Evolutionary conservation across 2,113 vertebrate genomes (phyloP), one percentile per base, ranked within the genome.

Genomic region (Corythornis cristatus): DNA sequence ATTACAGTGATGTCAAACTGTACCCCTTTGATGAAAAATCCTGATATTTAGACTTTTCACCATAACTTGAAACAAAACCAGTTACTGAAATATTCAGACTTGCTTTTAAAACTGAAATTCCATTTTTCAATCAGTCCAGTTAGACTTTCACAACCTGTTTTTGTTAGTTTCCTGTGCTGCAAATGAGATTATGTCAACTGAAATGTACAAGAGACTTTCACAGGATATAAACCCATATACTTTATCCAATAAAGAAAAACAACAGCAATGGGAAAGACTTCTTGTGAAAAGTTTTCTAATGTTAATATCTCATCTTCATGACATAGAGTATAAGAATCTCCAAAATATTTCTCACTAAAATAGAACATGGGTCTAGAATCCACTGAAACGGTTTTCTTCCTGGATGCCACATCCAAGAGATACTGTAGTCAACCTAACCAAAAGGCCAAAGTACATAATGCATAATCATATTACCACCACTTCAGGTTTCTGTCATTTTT

Each of bases 161-260:
- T 80, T 86, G 23, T 73, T 86, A 43, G 60, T n/a, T 93, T 92
- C 31, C 65, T 22, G 17, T 67, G 51, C 68, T 86, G 64, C 42
- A 90, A 77, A 90, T 62, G 56, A 66, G 67, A 48, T 80, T 85
- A 64, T 92, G 92, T 93, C 60, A 80, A 54, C 43, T 67, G 46
- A 58, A 80, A 92, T 19, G 51, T 12, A 40, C 4, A 40, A 45
- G 40, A 67, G n/a, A 48, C 3, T 37, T 83, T 77, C 19, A 37
- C 16, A 57, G 11, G 15, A 37, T 83, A 83, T 33, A 94, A 70
- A 83, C 12, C 15, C 28, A 42, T 50, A 35, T 14, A 43, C 5
- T 57, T 86, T 26, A 65, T 61, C 26, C 35, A 74, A 45, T 64
- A 61, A 75, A 60, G n/a, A 61, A 88, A 83, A 85, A 67, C 26